Conservation (phyloP, 1,140 invertebrate species). For the Drosophila insularis region DNA sequence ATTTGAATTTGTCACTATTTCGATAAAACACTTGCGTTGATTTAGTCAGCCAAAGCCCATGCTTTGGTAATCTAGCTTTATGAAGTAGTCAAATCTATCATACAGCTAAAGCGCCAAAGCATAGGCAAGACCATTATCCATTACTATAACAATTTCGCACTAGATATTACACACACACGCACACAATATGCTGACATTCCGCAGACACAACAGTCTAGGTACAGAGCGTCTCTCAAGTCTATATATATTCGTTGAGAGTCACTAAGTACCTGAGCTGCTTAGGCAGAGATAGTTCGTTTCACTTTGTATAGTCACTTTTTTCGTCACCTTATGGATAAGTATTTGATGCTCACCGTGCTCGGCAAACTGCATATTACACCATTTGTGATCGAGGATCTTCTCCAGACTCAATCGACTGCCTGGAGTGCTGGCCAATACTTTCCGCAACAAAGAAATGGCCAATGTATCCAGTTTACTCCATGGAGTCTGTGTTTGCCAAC, state of each 20-base stretch:
- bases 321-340: background rate
- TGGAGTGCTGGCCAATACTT: conserved; percentile 88
- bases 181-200: conserved; percentile 9
- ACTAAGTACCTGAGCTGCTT: conserved; percentile 89
- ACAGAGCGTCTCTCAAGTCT: conserved; percentile 84
- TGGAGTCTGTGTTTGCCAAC: conserved; percentile 86
- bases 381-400: conserved; percentile 90
- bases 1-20: background rate
- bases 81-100: conserved; percentile 89
- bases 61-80: conserved; percentile 98
- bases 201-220: conserved; percentile 71
- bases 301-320: background rate
- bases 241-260: conserved; percentile 87
- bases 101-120: conserved; percentile 98
- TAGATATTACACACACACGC: background rate
- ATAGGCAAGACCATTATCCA: conserved; percentile 75
- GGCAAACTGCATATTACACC: conserved; percentile 87
- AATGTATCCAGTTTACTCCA: conserved; percentile 93
- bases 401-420: conserved; percentile 86
- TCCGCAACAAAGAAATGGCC: conserved; percentile 88
- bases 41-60: conserved; percentile 82
- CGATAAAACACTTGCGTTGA: background rate
- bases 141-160: background rate
- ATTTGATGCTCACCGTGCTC: conserved; percentile 81
- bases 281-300: background rate